Base-by-base conservation (phyloP, 1,140 invertebrate genomes). In the Diorhabda carinulata region DNA sequence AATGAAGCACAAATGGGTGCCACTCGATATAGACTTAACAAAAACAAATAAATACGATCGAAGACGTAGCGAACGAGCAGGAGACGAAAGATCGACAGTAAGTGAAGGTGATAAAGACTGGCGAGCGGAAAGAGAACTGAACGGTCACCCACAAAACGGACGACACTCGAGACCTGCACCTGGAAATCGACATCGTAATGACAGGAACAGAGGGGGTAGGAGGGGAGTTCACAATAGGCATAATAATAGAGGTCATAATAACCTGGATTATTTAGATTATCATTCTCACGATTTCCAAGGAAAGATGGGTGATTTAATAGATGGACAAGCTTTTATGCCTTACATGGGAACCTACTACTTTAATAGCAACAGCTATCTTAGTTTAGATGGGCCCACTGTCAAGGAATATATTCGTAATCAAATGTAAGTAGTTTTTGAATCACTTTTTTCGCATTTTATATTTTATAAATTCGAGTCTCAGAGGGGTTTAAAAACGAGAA, bases 361-460 rank as follows among this genome's bases (percentile, higher is more conserved):
- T 77, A 84, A 85, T 76, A 82, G 81, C 64, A 76, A 81, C 52
- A 86, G 80, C 72, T 86, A 84, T 73, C 70, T 83, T 69, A 84
- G 83, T 74, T 70, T 87, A 66, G 86, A 88, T 74, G 82, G 83
- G 62, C 77, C 81, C 4, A 86, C 84, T 43, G 80, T 94, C 3
- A 92, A 92, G 78, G 91, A 93, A 69, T 88, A 89, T 72, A 90
- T 95, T 70, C 90, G 87, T 76, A 92, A 93, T 76, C 92, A 94
- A 85, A 92, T 94, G 91, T 93, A 82, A 90, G 88, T 87, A 25
- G 1, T 25, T 25, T 25, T 25, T 25, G 25, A 25, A 25, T 25
- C 1, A 25, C 25, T 25, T 25, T 25, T 25, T 25, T 25, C 25
- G 25, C 25, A 25, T 25, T 25, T 25, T 25, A 25, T 25, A 25